Conservation (phyloP, 2,888 invertebrate genomes). For the Caenorhabditis wallacei region DNA sequence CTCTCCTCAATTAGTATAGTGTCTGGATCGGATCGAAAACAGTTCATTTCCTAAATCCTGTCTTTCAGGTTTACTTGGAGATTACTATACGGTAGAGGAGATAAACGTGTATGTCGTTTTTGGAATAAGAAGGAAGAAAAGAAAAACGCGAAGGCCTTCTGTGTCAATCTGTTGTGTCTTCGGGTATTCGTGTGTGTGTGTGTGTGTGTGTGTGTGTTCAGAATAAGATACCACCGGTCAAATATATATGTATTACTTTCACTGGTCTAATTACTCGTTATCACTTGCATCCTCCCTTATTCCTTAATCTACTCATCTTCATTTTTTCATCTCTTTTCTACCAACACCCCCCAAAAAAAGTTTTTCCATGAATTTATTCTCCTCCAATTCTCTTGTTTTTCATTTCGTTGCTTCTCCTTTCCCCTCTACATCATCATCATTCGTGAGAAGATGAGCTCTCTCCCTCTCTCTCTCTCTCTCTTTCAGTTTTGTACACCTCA, state of each 20-base stretch:
- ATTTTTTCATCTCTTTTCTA: constrained; percentile 3
- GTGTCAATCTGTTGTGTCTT: constrained; percentile 12
- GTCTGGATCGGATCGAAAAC: constrained; percentile 50
- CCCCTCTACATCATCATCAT: constrained; percentile 16
- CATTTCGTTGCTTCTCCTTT: background rate
- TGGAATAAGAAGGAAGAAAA: background rate
- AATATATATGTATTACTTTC: constrained; percentile 53
- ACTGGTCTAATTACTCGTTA: constrained; percentile 65
- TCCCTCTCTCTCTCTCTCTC: too few species aligned
- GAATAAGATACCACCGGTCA: constrained; percentile 33
- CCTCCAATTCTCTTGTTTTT: background rate
- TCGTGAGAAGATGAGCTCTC: constrained; percentile 26
- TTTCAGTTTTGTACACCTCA: constrained; percentile 62
- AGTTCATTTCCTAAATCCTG: constrained; percentile 66
- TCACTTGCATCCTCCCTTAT: constrained; percentile 7
- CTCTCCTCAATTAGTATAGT: constrained; percentile 53
- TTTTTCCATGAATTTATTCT: constrained; percentile 5
- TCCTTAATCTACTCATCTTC: background rate
- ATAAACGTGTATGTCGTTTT: constrained; percentile 56
- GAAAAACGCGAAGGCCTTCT: constrained; percentile 14
- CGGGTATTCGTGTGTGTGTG: background rate
- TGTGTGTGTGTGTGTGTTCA: too few species aligned
- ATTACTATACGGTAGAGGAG: constrained; percentile 62
- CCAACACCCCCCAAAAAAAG: constrained; percentile 18
- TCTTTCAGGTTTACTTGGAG: constrained; percentile 64